Evolutionary conservation across 1,140 invertebrate genomes (phyloP).

Genomic region (Sogatella furcifera): DNA sequence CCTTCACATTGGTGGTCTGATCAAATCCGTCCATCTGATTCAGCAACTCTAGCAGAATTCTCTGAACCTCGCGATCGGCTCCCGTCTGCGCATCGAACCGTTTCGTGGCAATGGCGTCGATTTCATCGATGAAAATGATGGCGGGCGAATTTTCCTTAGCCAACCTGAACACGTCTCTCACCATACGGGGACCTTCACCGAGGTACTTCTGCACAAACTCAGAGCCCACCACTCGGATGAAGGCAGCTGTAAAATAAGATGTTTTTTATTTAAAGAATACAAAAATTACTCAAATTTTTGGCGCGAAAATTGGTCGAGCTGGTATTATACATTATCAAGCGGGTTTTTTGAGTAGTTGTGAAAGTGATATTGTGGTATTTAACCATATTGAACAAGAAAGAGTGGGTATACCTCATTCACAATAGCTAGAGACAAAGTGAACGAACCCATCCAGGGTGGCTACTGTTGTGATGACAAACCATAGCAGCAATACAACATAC

Average conservation of each 20-base stretch:
- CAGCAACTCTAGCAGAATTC: constrained; percentile 91
- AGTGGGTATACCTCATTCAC: too few species aligned
- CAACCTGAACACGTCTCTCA: constrained; percentile 95
- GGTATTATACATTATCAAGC: too few species aligned
- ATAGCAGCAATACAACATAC: too few species aligned
- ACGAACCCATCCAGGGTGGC: too few species aligned
- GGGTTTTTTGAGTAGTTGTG: too few species aligned
- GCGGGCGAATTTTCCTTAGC: constrained; percentile 99
- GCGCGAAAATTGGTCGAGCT: too few species aligned
- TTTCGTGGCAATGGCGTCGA: constrained; percentile 97
- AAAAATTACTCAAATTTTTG: too few species aligned
- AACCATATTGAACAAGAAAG: too few species aligned
- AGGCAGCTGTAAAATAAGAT: constrained; percentile 74
- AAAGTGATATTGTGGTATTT: too few species aligned
- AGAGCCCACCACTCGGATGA: constrained; percentile 96
- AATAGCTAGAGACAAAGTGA: too few species aligned
- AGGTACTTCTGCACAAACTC: constrained; percentile 99
- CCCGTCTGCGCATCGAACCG: constrained; percentile 98
- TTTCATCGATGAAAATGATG: constrained; percentile 98
- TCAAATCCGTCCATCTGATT: constrained; percentile 99
- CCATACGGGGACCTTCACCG: constrained; percentile 98
- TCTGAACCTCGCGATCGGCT: constrained; percentile 97
- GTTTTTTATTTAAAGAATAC: too few species aligned
- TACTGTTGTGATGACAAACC: too few species aligned
- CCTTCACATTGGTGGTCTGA: constrained; percentile 99